These are phyloP conservation scores for Cinclus cinclus DNA, from an alignment of 2,113 vertebrate genomes.

Conservation along the genomic window DNA sequence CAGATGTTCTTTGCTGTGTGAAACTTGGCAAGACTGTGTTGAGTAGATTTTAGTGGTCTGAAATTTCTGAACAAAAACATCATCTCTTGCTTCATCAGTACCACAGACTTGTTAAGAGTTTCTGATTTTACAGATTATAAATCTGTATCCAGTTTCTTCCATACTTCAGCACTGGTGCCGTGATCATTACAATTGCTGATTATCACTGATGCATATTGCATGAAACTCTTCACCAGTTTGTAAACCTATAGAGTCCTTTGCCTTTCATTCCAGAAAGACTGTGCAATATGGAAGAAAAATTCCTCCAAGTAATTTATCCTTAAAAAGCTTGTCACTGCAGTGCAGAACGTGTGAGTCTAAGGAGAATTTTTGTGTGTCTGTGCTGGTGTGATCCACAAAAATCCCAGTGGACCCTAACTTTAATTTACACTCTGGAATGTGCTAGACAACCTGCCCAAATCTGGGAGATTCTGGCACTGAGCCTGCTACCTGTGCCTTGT, in stretches of 20 bases:
- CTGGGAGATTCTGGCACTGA: background rate
- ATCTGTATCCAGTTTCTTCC: background rate
- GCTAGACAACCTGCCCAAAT: background rate
- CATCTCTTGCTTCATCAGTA: background rate
- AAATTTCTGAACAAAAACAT: background rate
- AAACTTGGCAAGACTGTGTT: background rate
- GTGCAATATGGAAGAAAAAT: background rate
- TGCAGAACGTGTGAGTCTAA: background rate
- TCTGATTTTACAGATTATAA: background rate
- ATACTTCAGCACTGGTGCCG: rapidly evolving
- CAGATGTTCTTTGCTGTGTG: background rate
- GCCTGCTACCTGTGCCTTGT: background rate
- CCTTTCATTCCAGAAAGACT: background rate
- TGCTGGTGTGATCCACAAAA: background rate
- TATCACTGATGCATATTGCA: background rate
- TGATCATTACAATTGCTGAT: background rate
- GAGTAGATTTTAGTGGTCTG: background rate
- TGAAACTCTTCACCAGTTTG: background rate
- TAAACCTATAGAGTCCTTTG: background rate
- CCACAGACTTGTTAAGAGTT: background rate
- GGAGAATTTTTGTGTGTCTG: background rate
- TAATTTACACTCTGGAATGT: slow-evolving; percentile 25
- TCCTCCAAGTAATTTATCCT: background rate
- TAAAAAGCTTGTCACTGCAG: background rate
- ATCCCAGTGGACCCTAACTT: background rate